These are phyloP conservation scores for Cyrtorhinus lividipennis DNA, from an alignment of 1,140 invertebrate genomes.

Conservation along the genomic window DNA sequence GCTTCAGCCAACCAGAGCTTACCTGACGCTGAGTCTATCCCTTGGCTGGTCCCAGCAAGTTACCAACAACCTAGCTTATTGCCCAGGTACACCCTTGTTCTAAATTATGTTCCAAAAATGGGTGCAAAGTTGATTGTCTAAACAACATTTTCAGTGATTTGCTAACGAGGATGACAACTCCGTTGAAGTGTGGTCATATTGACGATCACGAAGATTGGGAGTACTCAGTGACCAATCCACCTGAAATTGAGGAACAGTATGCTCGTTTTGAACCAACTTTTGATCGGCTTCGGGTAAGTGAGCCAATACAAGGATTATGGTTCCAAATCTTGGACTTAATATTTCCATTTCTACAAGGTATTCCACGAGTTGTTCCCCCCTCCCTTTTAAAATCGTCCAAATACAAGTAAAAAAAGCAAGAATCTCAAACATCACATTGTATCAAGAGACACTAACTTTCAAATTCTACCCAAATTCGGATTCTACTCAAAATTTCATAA, in stretches of 20 bases:
- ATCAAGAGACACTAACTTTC: too few species aligned
- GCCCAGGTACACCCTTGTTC: background rate
- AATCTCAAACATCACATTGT: too few species aligned
- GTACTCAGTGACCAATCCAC: background rate
- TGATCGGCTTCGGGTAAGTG: background rate
- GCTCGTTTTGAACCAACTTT: background rate
- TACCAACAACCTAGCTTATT: background rate
- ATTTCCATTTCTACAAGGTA: too few species aligned
- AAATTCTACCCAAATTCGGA: too few species aligned
- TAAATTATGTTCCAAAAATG: background rate
- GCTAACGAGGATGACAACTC: background rate
- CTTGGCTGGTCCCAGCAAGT: background rate
- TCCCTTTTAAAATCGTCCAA: too few species aligned
- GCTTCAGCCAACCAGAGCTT: background rate
- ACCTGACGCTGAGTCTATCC: background rate
- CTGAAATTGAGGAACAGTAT: background rate
- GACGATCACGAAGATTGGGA: background rate
- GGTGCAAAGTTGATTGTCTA: background rate
- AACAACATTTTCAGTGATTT: background rate
- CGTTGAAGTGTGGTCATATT: background rate
- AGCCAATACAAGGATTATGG: too few species aligned
- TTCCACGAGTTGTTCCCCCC: too few species aligned
- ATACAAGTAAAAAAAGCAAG: too few species aligned
- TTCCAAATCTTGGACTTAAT: too few species aligned
- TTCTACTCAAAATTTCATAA: too few species aligned